These are phyloP conservation scores for Ptyas mucosa DNA, from an alignment of 2,113 vertebrate species.

Conservation along the genomic window DNA sequence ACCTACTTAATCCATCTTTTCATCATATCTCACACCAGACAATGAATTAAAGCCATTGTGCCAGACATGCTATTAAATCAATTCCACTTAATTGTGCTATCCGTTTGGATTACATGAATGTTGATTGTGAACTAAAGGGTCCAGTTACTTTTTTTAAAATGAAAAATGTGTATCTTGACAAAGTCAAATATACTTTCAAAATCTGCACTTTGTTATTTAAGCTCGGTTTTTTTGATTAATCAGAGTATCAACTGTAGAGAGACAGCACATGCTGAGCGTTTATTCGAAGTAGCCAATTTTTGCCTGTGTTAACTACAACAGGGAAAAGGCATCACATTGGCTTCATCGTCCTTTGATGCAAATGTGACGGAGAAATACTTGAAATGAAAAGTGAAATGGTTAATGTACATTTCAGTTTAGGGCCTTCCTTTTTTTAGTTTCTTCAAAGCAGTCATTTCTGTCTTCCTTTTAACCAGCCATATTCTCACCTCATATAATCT, in stretches of 20 bases:
- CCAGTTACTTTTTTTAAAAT: not conserved
- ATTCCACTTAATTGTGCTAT: constrained; percentile 14
- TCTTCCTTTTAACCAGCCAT: constrained; percentile 1
- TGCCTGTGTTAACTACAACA: not conserved
- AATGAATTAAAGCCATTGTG: constrained; percentile 10
- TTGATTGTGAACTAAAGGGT: constrained; percentile 9
- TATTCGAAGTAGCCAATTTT: not conserved
- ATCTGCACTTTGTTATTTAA: not conserved
- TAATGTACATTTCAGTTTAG: not conserved
- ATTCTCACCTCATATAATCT: constrained; percentile 10
- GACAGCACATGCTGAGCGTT: not conserved
- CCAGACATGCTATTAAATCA: constrained; percentile 15
- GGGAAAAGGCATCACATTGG: not conserved
- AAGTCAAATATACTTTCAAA: not conserved
- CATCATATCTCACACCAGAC: not conserved
- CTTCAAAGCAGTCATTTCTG: not conserved
- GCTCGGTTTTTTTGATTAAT: not conserved
- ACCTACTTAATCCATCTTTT: not conserved
- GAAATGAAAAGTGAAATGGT: not conserved
- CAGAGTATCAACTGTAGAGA: not conserved
- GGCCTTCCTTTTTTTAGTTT: constrained; percentile 6
- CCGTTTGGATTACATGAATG: not conserved
- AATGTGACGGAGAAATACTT: not conserved
- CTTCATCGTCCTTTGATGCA: not conserved
- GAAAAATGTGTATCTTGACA: constrained; percentile 10